Base-by-base conservation (phyloP, 2,888 invertebrate genomes). In the Eudemis profundana region DNA sequence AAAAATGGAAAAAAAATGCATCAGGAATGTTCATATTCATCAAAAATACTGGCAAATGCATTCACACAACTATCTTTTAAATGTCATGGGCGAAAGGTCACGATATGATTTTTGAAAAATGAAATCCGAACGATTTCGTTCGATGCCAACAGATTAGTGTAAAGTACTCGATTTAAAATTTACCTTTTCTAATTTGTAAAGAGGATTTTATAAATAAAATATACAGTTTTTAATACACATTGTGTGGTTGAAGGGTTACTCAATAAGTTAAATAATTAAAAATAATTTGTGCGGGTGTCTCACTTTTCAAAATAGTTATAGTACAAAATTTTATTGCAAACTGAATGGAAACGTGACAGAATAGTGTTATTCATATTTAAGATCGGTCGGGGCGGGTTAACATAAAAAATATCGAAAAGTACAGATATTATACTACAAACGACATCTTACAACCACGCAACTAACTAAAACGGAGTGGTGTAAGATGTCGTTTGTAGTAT, bases 161-260 rank as follows among this genome's bases (percentile, higher is more conserved):
- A 76, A 78, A 79, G 75, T 77, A 78, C 74, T 76, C 69, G 27
- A 73, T 72, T 73, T 51, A 36, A 47, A 62, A 46, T 64, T 63
- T 44, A 47, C 38, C 12, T 36, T 46, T 47, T 56, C 56, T 33
- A 42, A 42, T 17, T 57, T 57, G 23, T 51, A 21, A 21, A 33
- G 57, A 53, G 27, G 7, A 12, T 51, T 44, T 29, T 59, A 51
- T 14, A 51, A 64, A 65, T 38, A 40, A 46, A 44, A 53, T 60
- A 15, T 44, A 64, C 50, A 57, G 62, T 29, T 44, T 53, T 40
- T 38, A 38, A 27, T 19, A 49, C 21, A 50, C 51, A 53, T 29
- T 33, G 56, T 57, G 49, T 8, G 59, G 27, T 17, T 19, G 56
- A 49, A 29, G 60, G 59, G 53, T 38, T 46, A n/a, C 38, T 42